phyloP scores from a whole-genome alignment of 30 jellyfish, hydroid and myxozoan genomes.

The Nemopilema nomurai region DNA sequence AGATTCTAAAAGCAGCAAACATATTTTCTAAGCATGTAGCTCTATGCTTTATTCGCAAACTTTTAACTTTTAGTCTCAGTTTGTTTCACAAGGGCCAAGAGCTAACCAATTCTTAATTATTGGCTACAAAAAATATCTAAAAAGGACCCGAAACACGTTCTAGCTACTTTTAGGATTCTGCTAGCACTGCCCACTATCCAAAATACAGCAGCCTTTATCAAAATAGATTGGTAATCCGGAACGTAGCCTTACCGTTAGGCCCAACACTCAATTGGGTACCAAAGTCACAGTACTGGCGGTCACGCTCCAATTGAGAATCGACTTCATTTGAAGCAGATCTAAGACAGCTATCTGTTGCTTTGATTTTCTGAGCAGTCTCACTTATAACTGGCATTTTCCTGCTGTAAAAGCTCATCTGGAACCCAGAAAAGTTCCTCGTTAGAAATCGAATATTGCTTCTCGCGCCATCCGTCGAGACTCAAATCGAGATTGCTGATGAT shows the following conservation, averaged over 20 bases:
- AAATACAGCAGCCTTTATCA: too few species aligned
- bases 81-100: too few species aligned
- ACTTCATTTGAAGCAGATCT: slow-evolving; percentile 73
- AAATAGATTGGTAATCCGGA: too few species aligned
- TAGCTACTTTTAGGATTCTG: too few species aligned
- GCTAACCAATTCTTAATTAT: too few species aligned
- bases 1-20: too few species aligned
- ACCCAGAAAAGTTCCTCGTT: neutral
- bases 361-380: slow-evolving; percentile 13
- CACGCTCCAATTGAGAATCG: slow-evolving; percentile 60
- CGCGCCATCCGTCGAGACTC: slow-evolving; percentile 12
- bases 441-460: neutral
- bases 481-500: neutral
- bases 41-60: too few species aligned
- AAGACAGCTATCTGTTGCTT: slow-evolving; percentile 20
- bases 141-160: too few species aligned
- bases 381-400: slow-evolving; percentile 50
- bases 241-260: slow-evolving; percentile 16
- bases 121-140: too few species aligned
- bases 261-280: slow-evolving; percentile 70
- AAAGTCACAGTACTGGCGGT: slow-evolving; percentile 62
- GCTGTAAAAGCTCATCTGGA: neutral
- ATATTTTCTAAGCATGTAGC: too few species aligned
- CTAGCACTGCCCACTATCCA: too few species aligned
- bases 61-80: too few species aligned